Percentiles rank a stretch among this genome's conserved stretches.
These are phyloP conservation scores for Drosophila neonasuta DNA, from an alignment of 2,888 invertebrate species.

Conservation along the genomic window DNA sequence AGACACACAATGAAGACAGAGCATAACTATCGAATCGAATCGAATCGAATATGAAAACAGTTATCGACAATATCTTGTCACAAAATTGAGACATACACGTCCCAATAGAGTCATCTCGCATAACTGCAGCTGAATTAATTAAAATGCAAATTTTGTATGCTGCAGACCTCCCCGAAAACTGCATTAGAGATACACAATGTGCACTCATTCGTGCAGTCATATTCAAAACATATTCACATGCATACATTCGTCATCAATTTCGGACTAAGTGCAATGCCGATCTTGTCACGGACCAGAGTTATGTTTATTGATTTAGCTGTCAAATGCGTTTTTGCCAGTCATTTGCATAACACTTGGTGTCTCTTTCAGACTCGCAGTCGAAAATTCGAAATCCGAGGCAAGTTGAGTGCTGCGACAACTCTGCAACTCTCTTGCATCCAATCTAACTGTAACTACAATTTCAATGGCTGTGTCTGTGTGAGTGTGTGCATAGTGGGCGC, in stretches of 20 bases:
- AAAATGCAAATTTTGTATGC: constrained; percentile 44
- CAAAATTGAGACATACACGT: constrained; percentile 53
- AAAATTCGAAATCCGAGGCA: constrained; percentile 9
- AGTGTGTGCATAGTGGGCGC: constrained; percentile 47
- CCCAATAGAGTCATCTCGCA: not conserved
- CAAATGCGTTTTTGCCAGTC: constrained; percentile 58
- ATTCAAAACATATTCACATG: not conserved
- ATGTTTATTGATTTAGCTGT: constrained; percentile 75
- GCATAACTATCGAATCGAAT: not conserved
- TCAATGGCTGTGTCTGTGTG: not conserved
- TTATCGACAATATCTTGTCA: constrained; percentile 11
- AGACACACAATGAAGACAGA: constrained; percentile 27
- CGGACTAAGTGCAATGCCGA: constrained; percentile 57
- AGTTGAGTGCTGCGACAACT: constrained; percentile 19
- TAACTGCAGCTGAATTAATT: constrained; percentile 43
- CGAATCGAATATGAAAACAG: not conserved
- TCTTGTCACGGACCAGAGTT: constrained; percentile 63
- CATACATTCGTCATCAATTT: constrained; percentile 11
- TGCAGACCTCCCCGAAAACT: constrained; percentile 34
- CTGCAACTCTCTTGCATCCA: constrained; percentile 3
- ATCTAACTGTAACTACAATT: constrained; percentile 9
- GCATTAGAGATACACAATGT: constrained; percentile 16
- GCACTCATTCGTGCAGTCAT: not conserved
- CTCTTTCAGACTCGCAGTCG: not conserved
- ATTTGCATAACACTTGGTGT: constrained; percentile 52